A percentile compares a stretch with the other conserved stretches of the same genome.
Evolutionary conservation across 2,888 invertebrate species (phyloP).

Genomic region (Crocallis elinguaria): DNA sequence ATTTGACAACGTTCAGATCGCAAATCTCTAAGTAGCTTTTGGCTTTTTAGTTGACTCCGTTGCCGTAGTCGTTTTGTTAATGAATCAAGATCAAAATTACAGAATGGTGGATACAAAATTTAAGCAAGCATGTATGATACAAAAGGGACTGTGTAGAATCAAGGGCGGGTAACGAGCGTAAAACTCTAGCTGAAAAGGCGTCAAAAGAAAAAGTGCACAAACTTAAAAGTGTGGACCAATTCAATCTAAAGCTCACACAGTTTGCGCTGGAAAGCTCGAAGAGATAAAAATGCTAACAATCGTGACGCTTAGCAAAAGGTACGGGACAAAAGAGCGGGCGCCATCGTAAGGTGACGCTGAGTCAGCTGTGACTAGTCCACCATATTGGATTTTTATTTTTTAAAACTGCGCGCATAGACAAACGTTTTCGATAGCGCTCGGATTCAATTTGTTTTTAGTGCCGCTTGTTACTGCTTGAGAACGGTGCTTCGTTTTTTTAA

Average conservation of each 20-base stretch:
- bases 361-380: constrained; percentile 72
- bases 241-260: constrained; percentile 36
- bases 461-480: constrained; percentile 37
- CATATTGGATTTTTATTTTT: constrained; percentile 71
- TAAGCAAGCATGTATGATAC: neutral
- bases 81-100: too few relatives aligned
- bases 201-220: constrained; percentile 17
- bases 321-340: constrained; percentile 53
- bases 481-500: constrained; percentile 32
- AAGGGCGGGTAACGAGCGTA: neutral
- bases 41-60: too few relatives aligned
- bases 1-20: too few relatives aligned
- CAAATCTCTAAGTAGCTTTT: too few relatives aligned
- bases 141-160: neutral
- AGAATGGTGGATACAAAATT: too few relatives aligned
- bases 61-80: too few relatives aligned
- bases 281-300: constrained; percentile 53
- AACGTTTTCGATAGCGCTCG: constrained; percentile 53
- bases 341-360: constrained; percentile 70
- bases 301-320: constrained; percentile 52
- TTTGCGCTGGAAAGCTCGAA: constrained; percentile 43
- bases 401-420: constrained; percentile 62
- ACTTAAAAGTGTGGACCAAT: constrained; percentile 21
- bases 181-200: constrained; percentile 1
- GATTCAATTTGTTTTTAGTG: constrained; percentile 55